Evolutionary conservation across 2,113 vertebrate genomes (phyloP).

Genomic region (Hiodon tergisus): DNA sequence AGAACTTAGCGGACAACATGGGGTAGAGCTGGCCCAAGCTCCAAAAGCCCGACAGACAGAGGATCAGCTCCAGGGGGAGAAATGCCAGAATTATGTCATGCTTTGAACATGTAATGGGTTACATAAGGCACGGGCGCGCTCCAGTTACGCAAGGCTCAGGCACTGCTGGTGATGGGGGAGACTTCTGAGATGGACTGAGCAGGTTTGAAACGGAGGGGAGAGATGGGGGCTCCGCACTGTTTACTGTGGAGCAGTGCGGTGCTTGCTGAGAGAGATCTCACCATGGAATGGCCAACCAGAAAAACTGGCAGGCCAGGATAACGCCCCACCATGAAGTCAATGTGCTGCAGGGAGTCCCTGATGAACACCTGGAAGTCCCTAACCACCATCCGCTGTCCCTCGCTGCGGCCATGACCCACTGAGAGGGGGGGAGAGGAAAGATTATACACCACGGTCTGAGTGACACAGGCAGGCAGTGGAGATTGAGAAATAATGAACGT

Average conservation of each 20-base stretch:
- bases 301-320: slow-evolving; percentile 75
- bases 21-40: too few relatives aligned
- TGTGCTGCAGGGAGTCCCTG: slow-evolving; percentile 84
- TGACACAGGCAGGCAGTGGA: not conserved
- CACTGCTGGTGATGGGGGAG: too few relatives aligned
- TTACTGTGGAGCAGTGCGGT: not conserved
- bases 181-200: too few relatives aligned
- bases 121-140: too few relatives aligned
- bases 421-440: slow-evolving; percentile 30
- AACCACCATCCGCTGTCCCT: slow-evolving; percentile 85
- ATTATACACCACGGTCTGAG: not conserved
- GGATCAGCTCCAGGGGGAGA: too few relatives aligned
- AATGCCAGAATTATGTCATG: too few relatives aligned
- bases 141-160: too few relatives aligned
- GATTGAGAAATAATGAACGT: too few relatives aligned
- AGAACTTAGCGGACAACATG: too few relatives aligned
- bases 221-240: not conserved
- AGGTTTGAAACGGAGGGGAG: not conserved
- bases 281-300: slow-evolving; percentile 94
- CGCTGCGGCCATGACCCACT: slow-evolving; percentile 95
- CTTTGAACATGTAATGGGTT: too few relatives aligned
- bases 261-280: slow-evolving; percentile 43
- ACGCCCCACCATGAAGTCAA: slow-evolving; percentile 75
- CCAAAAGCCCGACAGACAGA: too few relatives aligned
- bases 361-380: slow-evolving; percentile 87